A percentile compares a stretch with the other conserved stretches of the same genome.
Evolutionary conservation across 2,888 invertebrate genomes (phyloP).

Genomic region (Myathropa florea): DNA sequence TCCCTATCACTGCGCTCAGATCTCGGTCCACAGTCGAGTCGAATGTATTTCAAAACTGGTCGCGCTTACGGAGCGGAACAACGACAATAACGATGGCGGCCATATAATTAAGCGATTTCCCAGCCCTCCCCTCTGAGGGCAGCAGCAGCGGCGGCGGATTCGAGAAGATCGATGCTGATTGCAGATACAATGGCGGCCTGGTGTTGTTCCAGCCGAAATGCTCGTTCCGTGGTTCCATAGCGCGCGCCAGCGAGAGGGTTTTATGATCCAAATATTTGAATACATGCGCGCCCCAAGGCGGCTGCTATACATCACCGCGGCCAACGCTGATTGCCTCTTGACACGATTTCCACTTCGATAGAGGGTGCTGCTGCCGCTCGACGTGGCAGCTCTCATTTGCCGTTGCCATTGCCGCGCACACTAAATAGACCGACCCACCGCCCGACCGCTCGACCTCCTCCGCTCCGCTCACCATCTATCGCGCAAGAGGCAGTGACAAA

Average conservation of each 20-base stretch:
- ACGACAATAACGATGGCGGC: not conserved
- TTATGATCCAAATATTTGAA: conserved; percentile 70
- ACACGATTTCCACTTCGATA: conserved; percentile 65
- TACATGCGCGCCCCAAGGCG: conserved; percentile 58
- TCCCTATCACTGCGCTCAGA: not conserved
- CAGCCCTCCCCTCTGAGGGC: conserved; percentile 15
- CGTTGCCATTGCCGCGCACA: conserved; percentile 14
- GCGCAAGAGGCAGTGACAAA: conserved; percentile 69
- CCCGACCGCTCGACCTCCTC: not conserved
- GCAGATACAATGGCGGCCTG: conserved; percentile 27
- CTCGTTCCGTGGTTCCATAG: not conserved
- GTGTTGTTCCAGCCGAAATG: not conserved
- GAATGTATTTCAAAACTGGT: conserved; percentile 26
- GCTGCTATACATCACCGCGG: conserved; percentile 63
- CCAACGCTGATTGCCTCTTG: conserved; percentile 68
- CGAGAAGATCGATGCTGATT: conserved; percentile 56
- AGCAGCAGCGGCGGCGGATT: not conserved
- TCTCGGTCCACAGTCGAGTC: not conserved
- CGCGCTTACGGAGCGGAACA: not conserved
- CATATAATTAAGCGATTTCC: conserved; percentile 66
- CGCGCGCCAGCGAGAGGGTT: conserved; percentile 18
- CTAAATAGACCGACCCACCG: not conserved
- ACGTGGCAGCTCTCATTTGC: conserved; percentile 34
- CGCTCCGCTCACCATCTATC: conserved; percentile 53
- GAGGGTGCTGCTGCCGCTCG: conserved; percentile 30